Conservation (phyloP, 2,888 invertebrate genomes). For the Helicoverpa assulta region DNA sequence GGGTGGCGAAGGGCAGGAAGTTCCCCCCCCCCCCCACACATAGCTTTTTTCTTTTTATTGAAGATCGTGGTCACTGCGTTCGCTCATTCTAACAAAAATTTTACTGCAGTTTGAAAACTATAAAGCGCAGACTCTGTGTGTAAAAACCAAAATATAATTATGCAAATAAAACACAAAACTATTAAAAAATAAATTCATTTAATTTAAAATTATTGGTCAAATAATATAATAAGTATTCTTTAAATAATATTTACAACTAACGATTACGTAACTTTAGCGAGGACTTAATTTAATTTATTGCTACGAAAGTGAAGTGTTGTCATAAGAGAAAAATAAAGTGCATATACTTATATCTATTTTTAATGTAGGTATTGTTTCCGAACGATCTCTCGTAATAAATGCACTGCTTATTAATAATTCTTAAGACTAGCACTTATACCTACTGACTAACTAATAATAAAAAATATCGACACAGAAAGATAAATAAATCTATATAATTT, state of each 20-base stretch:
- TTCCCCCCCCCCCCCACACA: no score
- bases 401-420: constrained; percentile 15
- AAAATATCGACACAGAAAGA: no score
- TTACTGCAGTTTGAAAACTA: no score
- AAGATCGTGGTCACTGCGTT: no score
- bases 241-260: background rate
- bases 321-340: constrained; percentile 30
- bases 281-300: constrained; percentile 19
- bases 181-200: constrained; percentile 18
- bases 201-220: constrained; percentile 28
- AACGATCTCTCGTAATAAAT: constrained; percentile 14
- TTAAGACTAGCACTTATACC: constrained; percentile 10
- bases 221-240: background rate
- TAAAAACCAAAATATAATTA: no score
- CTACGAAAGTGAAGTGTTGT: constrained; percentile 31
- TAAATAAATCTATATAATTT: no score
- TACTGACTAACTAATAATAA: background rate
- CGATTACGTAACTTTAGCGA: constrained; percentile 12
- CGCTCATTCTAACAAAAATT: no score
- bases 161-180: constrained; percentile 22
- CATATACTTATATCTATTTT: constrained; percentile 9
- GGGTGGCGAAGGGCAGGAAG: no score
- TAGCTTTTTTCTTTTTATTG: no score
- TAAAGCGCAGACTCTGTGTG: no score
- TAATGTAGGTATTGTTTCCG: background rate